Base-by-base conservation (phyloP, 2,888 invertebrate genomes). In the Acleris sparsana region DNA sequence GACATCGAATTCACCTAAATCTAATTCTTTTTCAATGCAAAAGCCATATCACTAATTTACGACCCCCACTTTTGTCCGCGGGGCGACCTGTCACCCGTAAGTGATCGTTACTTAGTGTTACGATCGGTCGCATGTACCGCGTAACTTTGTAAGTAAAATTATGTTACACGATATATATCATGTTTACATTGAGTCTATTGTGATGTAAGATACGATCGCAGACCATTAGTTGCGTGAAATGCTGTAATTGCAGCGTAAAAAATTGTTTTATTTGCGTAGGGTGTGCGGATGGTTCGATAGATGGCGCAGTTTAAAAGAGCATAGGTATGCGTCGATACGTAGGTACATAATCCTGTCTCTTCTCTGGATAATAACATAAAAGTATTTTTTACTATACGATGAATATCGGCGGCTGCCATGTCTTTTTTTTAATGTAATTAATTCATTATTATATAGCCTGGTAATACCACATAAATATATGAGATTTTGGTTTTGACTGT, bases 121-220 rank as follows among this genome's bases (percentile, higher is more conserved):
- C 63, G 55, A 69, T 64, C 71, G 63, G 73, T 73, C 73, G 72
- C 71, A 70, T 73, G 73, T 69, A 69, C 75, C 75, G 63, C 70
- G 72, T 76, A 69, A 75, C 73, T 74, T 71, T 71, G 72, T 73
- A 67, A 65, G 56, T 67, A 67, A 69, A 73, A 71, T 72, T 73
- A 72, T 70, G 71, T 53, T 48, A 59, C 61, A 52, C 52, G 63
- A 62, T 70, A 71, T 75, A 74, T 74, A 67, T 76, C 72, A 72
- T 71, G 72, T 76, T 75, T 74, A 74, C 73, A 74, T 75, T 72
- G 71, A 71, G 73, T 78, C 76, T 71, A 78, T 80, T 80, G 80
- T 80, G 69, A 60, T 73, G 64, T 71, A 73, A 72, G 71, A 77
- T 82, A 82, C 72, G 75, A 69, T 61, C 69, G 55, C 62, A 13